phyloP scores from a whole-genome alignment of 2,797 vertebrate species.

The Fratercula arctica region DNA sequence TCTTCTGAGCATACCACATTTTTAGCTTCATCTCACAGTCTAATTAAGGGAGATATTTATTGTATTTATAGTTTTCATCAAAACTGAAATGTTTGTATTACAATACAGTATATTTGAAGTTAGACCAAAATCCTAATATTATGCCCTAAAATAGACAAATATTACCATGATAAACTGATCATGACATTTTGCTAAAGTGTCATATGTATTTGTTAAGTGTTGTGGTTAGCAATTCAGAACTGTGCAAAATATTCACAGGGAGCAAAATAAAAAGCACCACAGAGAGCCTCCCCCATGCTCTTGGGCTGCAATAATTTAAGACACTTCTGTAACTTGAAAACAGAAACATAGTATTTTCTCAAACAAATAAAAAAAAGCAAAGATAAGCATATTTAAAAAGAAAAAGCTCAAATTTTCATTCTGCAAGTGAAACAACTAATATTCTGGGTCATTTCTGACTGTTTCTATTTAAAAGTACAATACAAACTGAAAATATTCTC shows the following conservation, averaged over 20 bases:
- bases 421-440: not conserved
- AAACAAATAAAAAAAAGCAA: not conserved
- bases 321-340: not conserved
- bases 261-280: not conserved
- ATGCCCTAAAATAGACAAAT: not conserved
- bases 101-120: not conserved
- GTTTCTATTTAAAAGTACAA: not conserved
- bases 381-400: fast-evolving
- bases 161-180: not conserved
- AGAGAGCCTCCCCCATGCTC: not conserved
- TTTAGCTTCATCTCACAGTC: not conserved
- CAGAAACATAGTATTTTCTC: not conserved
- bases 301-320: not conserved
- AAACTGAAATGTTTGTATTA: not conserved
- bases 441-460: not conserved
- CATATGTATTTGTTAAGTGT: not conserved
- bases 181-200: not conserved
- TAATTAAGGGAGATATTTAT: not conserved
- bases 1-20: not conserved
- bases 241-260: not conserved
- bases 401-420: not conserved
- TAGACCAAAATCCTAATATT: not conserved
- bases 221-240: not conserved
- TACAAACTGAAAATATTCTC: not conserved
- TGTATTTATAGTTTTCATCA: not conserved